Evolutionary conservation across 1,140 invertebrate species (phyloP), one percentile per base, ranked within the genome.

Genomic region (Ceratina japonica): DNA sequence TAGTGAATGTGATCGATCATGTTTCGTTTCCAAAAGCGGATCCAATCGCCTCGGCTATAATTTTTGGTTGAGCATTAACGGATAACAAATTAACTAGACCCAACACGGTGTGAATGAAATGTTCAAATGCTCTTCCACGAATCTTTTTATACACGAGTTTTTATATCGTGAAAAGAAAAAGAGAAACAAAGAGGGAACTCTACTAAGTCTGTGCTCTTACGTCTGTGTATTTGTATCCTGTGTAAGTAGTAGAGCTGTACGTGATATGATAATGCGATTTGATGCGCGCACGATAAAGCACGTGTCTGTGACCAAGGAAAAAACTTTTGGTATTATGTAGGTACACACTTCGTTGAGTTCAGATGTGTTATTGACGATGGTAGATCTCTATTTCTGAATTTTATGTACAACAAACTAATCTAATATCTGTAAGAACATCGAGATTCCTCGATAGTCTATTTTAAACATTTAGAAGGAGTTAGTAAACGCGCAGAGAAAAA

Each of bases 101-200:
- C 20, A 63, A 63, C 5, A 66, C 54, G 54, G 63, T 74, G n/a
- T n/a, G n/a, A n/a, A n/a, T n/a, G n/a, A n/a, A n/a, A n/a, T n/a
- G n/a, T n/a, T n/a, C n/a, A n/a, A n/a, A n/a, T n/a, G 80, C 76
- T 84, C 83, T 86, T 84, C 79, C 62, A 84, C 66, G 76, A 52
- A 69, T 27, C 49, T 72, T 78, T 83, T 81, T 78, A 84, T 78
- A 78, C 70, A 71, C 37, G 51, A 80, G 44, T 44, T 80, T 82
- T 80, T 82, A 68, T 80, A 82, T 77, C 44, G 66, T 75, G 76
- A 75, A 80, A 65, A 64, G 15, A 72, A 54, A 20, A 54, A 63
- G 69, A 54, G 49, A 61, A 64, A 75, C 69, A 65, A 59, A 70
- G 58, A 78, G 27, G 51, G 56, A 82, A 12, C 74, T 81, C 68